Conservation (phyloP, 2,113 vertebrate genomes). For the Scartelaos histophorus region DNA sequence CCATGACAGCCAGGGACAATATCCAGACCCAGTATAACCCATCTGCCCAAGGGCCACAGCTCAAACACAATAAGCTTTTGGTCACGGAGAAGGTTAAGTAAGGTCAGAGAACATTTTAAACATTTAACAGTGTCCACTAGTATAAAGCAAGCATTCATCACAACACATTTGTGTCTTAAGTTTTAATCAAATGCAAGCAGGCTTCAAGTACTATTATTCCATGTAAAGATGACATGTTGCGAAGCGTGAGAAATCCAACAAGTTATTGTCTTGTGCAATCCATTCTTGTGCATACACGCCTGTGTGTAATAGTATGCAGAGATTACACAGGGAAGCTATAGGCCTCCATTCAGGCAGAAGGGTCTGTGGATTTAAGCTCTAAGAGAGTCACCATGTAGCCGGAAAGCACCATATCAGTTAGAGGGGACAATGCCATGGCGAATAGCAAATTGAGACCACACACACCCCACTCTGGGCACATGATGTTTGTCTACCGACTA, state of each 20-base stretch:
- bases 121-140: slow-evolving; percentile 32
- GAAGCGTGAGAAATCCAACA: slow-evolving; percentile 58
- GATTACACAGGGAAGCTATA: slow-evolving; percentile 51
- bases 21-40: slow-evolving; percentile 36
- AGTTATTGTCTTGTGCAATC: slow-evolving; percentile 64
- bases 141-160: not conserved
- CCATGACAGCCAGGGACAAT: slow-evolving; percentile 59
- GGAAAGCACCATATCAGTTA: slow-evolving; percentile 69
- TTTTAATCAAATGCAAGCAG: not conserved
- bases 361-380: slow-evolving; percentile 54
- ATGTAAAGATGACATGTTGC: slow-evolving; percentile 26
- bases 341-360: slow-evolving; percentile 70
- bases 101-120: slow-evolving; percentile 38
- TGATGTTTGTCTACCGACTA: slow-evolving; percentile 48
- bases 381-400: slow-evolving; percentile 56
- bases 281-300: slow-evolving; percentile 66
- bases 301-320: slow-evolving; percentile 35
- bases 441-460: slow-evolving; percentile 72
- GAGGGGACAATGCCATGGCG: slow-evolving; percentile 68
- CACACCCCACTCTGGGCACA: slow-evolving; percentile 40
- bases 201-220: slow-evolving; percentile 45
- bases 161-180: not conserved
- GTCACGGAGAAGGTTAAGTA: slow-evolving; percentile 31
- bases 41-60: slow-evolving; percentile 44
- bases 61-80: slow-evolving; percentile 18